phyloP scores from a whole-genome alignment of 2,113 vertebrate genomes.

The Tachycineta bicolor region DNA sequence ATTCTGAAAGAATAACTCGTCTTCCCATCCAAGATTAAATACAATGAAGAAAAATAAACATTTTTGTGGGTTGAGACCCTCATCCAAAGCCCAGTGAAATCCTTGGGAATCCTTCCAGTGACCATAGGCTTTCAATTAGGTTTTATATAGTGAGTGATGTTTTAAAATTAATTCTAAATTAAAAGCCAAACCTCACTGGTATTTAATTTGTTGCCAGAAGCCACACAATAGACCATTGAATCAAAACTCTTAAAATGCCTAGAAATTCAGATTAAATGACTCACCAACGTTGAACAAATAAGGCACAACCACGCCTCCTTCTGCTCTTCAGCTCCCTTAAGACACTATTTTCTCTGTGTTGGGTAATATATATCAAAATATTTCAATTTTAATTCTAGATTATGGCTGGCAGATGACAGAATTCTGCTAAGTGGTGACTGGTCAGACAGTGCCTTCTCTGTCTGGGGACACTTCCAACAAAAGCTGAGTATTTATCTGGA shows the following conservation, averaged over 20 bases:
- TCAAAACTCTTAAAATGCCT: conserved; percentile 69
- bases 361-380: conserved; percentile 58
- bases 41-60: background rate
- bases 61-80: conserved; percentile 24
- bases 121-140: background rate
- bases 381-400: conserved; percentile 52
- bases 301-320: conserved; percentile 8
- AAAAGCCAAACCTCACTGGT: conserved; percentile 63
- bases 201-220: conserved; percentile 69
- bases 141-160: conserved; percentile 49
- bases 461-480: background rate
- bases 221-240: conserved; percentile 71
- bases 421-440: background rate
- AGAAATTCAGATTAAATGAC: conserved; percentile 73
- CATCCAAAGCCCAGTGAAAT: conserved; percentile 17
- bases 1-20: background rate
- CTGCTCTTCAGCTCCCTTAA: conserved; percentile 23
- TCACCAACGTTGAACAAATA: conserved; percentile 63
- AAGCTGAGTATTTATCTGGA: background rate
- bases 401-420: conserved; percentile 28
- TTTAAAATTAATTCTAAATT: conserved; percentile 68
- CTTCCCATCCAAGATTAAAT: background rate
- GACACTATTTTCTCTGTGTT: conserved; percentile 57
- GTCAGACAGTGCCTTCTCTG: background rate
- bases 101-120: conserved; percentile 28